Conservation (phyloP, 2,113 vertebrate species). For the Pangasianodon hypophthalmus region DNA sequence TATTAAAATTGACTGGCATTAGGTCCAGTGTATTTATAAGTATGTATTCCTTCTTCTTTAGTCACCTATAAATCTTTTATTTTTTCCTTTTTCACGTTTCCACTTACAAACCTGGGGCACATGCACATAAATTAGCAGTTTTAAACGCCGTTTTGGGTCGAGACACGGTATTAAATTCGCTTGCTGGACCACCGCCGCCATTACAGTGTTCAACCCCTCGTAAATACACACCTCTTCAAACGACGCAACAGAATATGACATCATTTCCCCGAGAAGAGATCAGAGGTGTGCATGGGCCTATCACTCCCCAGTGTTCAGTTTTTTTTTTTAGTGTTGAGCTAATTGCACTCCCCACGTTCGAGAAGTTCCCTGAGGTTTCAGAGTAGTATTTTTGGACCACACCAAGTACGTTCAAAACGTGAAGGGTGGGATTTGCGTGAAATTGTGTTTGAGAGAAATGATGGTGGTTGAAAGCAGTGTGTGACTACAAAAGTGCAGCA, state of each 20-base stretch:
- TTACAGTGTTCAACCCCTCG: slow-evolving; percentile 46
- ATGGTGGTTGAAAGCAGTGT: background rate
- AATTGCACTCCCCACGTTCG: slow-evolving; percentile 60
- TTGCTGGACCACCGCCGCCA: slow-evolving; percentile 21
- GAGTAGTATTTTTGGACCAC: slow-evolving; percentile 15
- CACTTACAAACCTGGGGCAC: slow-evolving; percentile 9
- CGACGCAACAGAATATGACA: slow-evolving; percentile 55
- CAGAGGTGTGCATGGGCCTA: slow-evolving; percentile 36
- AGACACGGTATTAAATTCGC: slow-evolving; percentile 30
- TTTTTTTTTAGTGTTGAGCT: slow-evolving; percentile 47
- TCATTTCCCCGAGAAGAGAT: slow-evolving; percentile 52
- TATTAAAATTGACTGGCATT: background rate
- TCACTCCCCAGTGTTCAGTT: slow-evolving; percentile 26
- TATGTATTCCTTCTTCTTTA: slow-evolving; percentile 10
- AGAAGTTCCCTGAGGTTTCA: slow-evolving; percentile 43
- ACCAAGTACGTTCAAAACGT: background rate
- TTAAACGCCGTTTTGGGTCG: slow-evolving; percentile 45
- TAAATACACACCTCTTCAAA: slow-evolving; percentile 57
- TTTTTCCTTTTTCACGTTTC: slow-evolving; percentile 40
- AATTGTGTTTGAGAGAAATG: background rate
- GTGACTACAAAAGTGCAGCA: background rate
- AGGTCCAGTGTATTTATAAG: background rate
- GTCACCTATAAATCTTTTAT: slow-evolving; percentile 33
- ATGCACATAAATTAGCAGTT: slow-evolving; percentile 36
- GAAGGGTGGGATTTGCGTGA: background rate